These are phyloP conservation scores for Athene cunicularia DNA, from an alignment of 2,113 vertebrate genomes.

Conservation along the genomic window DNA sequence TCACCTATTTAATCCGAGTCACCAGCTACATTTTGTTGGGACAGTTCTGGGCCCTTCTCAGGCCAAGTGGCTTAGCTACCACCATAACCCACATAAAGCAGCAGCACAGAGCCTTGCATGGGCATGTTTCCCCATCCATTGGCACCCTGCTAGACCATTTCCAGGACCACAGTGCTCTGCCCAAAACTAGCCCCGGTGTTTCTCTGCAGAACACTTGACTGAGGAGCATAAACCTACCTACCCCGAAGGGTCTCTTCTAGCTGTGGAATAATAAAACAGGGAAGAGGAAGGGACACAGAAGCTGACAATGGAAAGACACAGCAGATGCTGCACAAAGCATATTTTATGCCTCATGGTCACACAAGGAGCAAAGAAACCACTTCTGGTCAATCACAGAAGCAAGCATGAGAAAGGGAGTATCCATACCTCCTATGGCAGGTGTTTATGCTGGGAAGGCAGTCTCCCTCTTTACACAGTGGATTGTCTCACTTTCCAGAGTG, in stretches of 20 bases:
- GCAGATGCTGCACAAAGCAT: background rate
- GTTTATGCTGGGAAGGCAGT: background rate
- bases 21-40: background rate
- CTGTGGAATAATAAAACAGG: background rate
- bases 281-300: background rate
- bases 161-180: background rate
- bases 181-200: background rate
- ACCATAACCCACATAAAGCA: background rate
- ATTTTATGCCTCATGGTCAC: background rate
- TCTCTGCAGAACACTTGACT: background rate
- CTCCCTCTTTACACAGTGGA: background rate
- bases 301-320: background rate
- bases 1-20: background rate
- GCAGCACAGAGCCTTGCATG: background rate
- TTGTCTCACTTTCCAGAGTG: background rate
- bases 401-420: background rate
- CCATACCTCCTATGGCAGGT: background rate
- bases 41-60: background rate
- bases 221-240: background rate
- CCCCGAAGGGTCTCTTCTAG: background rate
- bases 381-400: background rate
- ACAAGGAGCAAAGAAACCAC: background rate
- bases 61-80: background rate
- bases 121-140: background rate
- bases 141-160: background rate